Conservation (phyloP, 2,797 vertebrate species). For the Bryconaethiops microstoma region DNA sequence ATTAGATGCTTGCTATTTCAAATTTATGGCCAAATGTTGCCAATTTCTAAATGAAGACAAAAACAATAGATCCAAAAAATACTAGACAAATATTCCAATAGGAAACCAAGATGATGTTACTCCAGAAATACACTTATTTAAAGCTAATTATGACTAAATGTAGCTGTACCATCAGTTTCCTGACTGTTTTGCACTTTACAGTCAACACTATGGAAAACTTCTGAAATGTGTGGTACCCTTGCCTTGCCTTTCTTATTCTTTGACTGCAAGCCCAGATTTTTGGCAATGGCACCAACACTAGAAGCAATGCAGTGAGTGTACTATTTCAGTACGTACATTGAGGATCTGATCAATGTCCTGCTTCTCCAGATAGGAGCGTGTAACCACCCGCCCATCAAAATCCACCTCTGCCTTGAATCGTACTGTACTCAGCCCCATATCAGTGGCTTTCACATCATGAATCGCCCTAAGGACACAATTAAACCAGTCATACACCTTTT, state of each 20-base stretch:
- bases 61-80: not conserved
- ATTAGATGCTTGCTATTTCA: not conserved
- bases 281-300: not conserved
- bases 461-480: conserved; percentile 84
- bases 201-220: not conserved
- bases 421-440: conserved; percentile 95
- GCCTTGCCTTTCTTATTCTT: not conserved
- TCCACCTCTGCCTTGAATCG: conserved; percentile 99
- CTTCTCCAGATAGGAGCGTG: conserved; percentile 96
- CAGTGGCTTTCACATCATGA: conserved; percentile 98
- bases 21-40: not conserved
- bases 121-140: not conserved
- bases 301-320: not conserved
- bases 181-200: not conserved
- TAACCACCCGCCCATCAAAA: conserved; percentile 97
- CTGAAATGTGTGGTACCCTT: not conserved
- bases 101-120: too few species aligned
- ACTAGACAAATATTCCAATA: not conserved
- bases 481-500: not conserved
- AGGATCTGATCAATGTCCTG: conserved; percentile 97
- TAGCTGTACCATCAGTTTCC: not conserved
- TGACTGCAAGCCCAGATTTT: not conserved
- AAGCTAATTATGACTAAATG: not conserved
- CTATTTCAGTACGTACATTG: conserved; percentile 76
- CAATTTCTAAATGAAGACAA: not conserved